Evolutionary conservation across 2,797 vertebrate species (phyloP).

Genomic region (Lepus oiostolus): DNA sequence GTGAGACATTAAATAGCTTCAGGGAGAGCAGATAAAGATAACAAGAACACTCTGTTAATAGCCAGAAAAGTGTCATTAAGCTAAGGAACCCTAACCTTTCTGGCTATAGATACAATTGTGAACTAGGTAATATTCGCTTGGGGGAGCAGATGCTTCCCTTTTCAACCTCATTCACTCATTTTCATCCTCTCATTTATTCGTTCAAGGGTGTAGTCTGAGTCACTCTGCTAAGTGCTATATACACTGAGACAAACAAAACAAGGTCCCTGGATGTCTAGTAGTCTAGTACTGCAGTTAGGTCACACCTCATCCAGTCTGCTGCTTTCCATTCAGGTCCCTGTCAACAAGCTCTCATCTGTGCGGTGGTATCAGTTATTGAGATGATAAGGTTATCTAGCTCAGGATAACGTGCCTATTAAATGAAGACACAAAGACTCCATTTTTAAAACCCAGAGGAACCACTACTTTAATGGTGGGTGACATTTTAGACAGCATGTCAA

Average conservation of each 20-base stretch:
- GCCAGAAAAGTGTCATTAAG: slow-evolving; percentile 41
- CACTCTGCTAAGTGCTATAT: slow-evolving; percentile 7
- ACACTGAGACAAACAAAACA: slow-evolving; percentile 6
- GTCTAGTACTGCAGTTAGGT: slow-evolving; percentile 19
- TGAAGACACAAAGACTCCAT: background rate
- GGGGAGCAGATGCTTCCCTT: background rate
- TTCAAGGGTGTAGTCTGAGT: background rate
- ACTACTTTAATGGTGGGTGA: background rate
- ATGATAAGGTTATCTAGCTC: background rate
- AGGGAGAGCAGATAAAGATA: slow-evolving; percentile 27
- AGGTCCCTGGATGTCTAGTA: background rate
- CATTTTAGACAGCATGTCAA: slow-evolving; percentile 28
- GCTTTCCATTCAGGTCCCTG: slow-evolving; percentile 6
- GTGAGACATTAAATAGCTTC: slow-evolving; percentile 72
- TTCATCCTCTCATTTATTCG: slow-evolving; percentile 29
- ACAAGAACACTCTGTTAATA: slow-evolving; percentile 59
- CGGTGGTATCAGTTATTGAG: background rate
- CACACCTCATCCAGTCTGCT: background rate
- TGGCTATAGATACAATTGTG: slow-evolving; percentile 16
- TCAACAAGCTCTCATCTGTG: slow-evolving; percentile 5
- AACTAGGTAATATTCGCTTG: slow-evolving; percentile 19
- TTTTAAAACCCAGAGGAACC: slow-evolving; percentile 45
- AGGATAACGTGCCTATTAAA: slow-evolving; percentile 47
- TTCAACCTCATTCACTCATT: slow-evolving; percentile 44
- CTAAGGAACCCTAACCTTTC: background rate